Conservation (phyloP, 2,888 invertebrate genomes). For the Heteromurus nitidus region DNA sequence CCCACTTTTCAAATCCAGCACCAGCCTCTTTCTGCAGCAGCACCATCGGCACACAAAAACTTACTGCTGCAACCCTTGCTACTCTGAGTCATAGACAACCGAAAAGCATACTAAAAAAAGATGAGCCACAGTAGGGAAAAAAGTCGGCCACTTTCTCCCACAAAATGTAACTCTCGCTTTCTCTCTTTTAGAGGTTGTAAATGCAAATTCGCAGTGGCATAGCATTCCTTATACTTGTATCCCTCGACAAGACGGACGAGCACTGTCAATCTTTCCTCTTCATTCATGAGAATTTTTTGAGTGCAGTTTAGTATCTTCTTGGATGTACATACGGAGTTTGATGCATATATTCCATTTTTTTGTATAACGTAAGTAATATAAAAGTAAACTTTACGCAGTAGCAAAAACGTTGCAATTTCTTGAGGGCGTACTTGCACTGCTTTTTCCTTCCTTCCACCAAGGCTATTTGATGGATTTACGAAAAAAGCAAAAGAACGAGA, state of each 20-base stretch:
- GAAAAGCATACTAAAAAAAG: neutral
- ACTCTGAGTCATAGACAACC: neutral
- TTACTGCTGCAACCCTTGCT: conserved; percentile 5
- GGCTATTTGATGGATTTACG: too few species aligned
- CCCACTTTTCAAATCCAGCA: conserved; percentile 10
- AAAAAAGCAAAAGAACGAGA: too few species aligned
- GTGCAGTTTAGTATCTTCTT: neutral
- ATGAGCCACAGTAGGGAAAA: neutral
- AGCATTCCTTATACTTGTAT: neutral
- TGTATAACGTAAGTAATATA: too few species aligned
- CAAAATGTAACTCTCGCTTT: too few species aligned
- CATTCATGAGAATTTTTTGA: conserved; percentile 24
- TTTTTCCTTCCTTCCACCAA: too few species aligned
- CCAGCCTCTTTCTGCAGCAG: neutral
- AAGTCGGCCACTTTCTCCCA: neutral
- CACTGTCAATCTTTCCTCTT: conserved; percentile 40
- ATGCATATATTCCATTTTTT: neutral
- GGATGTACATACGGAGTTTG: neutral
- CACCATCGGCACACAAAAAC: neutral
- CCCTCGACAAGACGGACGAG: conserved; percentile 46
- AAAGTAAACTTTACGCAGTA: too few species aligned
- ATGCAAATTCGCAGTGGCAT: neutral
- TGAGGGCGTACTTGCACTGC: too few species aligned
- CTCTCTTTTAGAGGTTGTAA: neutral
- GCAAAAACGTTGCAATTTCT: too few species aligned